Conservation (phyloP, 1,140 invertebrate species). For the Lutraria rhynchaena region DNA sequence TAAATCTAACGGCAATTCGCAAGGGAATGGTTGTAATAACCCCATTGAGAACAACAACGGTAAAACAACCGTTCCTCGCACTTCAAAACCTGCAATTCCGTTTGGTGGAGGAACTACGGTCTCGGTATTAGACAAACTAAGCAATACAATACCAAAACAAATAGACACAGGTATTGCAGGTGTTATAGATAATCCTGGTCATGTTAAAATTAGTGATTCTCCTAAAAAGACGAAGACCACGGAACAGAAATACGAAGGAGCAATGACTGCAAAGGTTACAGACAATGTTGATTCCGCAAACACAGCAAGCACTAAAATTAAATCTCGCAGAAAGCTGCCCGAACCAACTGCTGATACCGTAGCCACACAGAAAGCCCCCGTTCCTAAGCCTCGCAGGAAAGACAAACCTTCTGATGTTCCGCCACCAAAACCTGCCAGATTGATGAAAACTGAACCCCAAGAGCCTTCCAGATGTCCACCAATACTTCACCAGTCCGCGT, state of each 20-base stretch:
- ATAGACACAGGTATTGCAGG: too few species aligned
- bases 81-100: too few species aligned
- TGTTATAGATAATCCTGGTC: too few species aligned
- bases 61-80: too few species aligned
- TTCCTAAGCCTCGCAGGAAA: slow-evolving; percentile 52
- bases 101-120: too few species aligned
- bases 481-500: slow-evolving; percentile 8
- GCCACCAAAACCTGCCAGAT: slow-evolving; percentile 52
- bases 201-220: neutral
- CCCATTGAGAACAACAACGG: too few species aligned
- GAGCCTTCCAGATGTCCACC: slow-evolving; percentile 33
- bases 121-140: too few species aligned
- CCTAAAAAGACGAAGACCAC: neutral
- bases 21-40: neutral
- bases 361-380: slow-evolving; percentile 60
- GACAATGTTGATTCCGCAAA: slow-evolving; percentile 35
- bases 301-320: slow-evolving; percentile 55
- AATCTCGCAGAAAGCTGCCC: slow-evolving; percentile 73
- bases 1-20: neutral
- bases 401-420: slow-evolving; percentile 58
- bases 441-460: slow-evolving; percentile 38
- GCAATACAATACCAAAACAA: too few species aligned
- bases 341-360: slow-evolving; percentile 72
- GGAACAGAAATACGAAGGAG: neutral
- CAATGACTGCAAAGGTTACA: too few species aligned